Base-by-base conservation (phyloP, 2,888 invertebrate genomes). In the Stegophylla sp. region DNA sequence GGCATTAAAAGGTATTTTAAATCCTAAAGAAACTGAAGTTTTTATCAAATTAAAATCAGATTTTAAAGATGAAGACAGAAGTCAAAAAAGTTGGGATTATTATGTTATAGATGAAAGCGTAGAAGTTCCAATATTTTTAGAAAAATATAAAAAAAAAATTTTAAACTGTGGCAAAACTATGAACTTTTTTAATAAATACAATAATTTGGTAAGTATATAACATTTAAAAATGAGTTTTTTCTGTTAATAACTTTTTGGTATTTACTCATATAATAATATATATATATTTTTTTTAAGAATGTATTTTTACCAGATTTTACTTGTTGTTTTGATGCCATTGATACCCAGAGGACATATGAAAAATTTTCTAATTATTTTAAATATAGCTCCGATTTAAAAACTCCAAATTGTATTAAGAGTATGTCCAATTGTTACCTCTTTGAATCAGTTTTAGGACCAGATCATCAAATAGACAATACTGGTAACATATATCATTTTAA, bases 101-200 rank as follows among this genome's bases (percentile, higher is more conserved):
- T 69, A 61, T 71, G 48, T 51, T n/a, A 79, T 79, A n/a, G 26
- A 79, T 51, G 79, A 71, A 43, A 61, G 1, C 51, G 1, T 71
- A 48, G 71, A 59, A 51, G 71, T 79, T 51, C 79, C 79, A 48
- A 23, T 61, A 17, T 79, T 79, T 63, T 71, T 79, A 41, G 7
- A 71, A 17, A 69, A 71, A 61, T 79, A 69, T 10, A 79, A 79
- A 51, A 51, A 23, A 4, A 28, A 71, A 23, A 79, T 79, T 23
- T 71, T 79, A 41, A 34, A 51, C 41, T 71, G 79, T 71, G 79
- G 79, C 12, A 69, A 69, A 69, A 79, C 69, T 23, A 69, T 71
- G 34, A 59, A 79, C 63, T 69, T 79, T 13, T 61, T 71, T 41
- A 71, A 71, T n/a, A 61, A 79, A 63, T 69, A 71, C n/a, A 79